phyloP scores from a whole-genome alignment of 2,797 vertebrate species.

The Scomberomorus guttatus region DNA sequence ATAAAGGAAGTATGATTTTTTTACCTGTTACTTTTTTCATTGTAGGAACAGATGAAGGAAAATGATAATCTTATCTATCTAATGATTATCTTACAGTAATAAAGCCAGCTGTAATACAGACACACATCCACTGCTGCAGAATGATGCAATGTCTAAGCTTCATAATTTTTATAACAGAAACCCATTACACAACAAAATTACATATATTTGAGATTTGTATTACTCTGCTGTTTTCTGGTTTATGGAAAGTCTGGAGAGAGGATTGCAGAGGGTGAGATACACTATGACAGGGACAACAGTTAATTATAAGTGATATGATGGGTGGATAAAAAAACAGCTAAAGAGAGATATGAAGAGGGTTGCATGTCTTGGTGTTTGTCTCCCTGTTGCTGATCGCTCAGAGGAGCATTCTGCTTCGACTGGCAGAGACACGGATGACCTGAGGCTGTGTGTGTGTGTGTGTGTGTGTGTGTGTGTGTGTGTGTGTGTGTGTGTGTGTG shows the following conservation, averaged over 20 bases:
- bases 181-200: neutral
- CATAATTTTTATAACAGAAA: neutral
- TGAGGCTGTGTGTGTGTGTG: constrained; percentile 28
- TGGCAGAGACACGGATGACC: constrained; percentile 53
- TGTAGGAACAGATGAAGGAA: no score
- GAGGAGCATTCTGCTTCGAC: constrained; percentile 59
- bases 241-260: neutral
- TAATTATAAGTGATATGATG: neutral
- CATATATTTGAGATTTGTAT: neutral
- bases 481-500: neutral
- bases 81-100: constrained; percentile 10
- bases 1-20: no score
- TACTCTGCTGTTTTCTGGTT: neutral
- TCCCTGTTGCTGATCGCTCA: constrained; percentile 25
- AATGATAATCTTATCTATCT: no score
- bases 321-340: neutral
- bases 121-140: constrained; percentile 24
- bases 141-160: constrained; percentile 3
- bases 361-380: constrained; percentile 47
- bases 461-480: constrained; percentile 17
- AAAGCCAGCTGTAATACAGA: constrained; percentile 23
- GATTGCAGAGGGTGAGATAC: no score
- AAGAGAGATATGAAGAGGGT: constrained; percentile 6
- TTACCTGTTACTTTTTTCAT: no score
- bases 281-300: neutral